Base-by-base conservation (phyloP, 2,888 invertebrate genomes). In the Lutraria lutraria region DNA sequence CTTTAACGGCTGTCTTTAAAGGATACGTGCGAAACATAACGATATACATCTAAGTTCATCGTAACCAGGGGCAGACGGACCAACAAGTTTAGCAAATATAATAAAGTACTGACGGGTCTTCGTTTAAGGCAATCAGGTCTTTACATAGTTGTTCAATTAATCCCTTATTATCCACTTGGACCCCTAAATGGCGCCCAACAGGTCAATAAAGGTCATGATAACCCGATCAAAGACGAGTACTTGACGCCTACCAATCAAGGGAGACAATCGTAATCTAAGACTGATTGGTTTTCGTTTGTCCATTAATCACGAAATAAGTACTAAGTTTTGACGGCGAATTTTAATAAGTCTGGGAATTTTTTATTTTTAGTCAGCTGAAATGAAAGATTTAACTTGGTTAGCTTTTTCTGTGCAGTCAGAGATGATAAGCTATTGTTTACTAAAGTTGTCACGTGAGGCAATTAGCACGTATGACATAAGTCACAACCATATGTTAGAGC, bases 161-260 rank as follows among this genome's bases (percentile, higher is more conserved):
- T 86, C 82, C 82, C n/a, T 52, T 29, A 87, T 81, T 81, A 81
- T 88, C 88, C 85, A 53, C 52, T 85, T 81, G 31, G 15, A 56
- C 21, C 60, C 72, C 25, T 63, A 25, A 79, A 53, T 52, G 88
- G 88, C 88, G 88, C 86, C 88, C 16, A 52, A 21, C 52, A 82
- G 79, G 68, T 89, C 60, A 52, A 60, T 79, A 82, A 86, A 31
- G 82, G 43, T 54, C 83, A 60, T 53, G n/a, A 31, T 60, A 80
- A 25, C 53, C 31, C 31, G 89, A 72, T 81, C 87, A 85, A 89
- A 85, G 53, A 82, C 60, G n/a, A 29, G 21, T 81, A 84, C 76
- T 81, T 87, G 89, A 76, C 87, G 84, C 89, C 84, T 54, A 56
- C 4, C 85, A 89, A 87, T 87, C 87, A 89, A 72, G 60, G 72